Conservation (phyloP, 2,797 vertebrate species). For the Emys orbicularis region DNA sequence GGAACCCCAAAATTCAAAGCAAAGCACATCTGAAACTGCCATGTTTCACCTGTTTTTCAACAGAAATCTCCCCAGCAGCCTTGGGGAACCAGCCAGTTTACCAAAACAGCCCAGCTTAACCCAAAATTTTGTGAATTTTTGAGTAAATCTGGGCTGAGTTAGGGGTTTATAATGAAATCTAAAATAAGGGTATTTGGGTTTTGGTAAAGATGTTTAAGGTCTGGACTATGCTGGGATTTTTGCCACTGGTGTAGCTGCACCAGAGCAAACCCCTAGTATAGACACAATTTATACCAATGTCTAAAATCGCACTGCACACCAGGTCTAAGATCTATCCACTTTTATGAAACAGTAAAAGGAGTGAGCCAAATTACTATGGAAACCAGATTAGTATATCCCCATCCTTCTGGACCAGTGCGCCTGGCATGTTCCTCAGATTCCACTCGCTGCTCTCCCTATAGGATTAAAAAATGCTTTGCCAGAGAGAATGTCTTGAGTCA, state of each 20-base stretch:
- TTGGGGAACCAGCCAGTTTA: neutral
- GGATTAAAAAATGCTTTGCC: neutral
- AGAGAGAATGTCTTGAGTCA: neutral
- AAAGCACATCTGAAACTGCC: neutral
- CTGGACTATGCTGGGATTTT: neutral
- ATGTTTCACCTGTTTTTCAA: neutral
- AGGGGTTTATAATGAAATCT: neutral
- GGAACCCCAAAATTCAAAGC: neutral
- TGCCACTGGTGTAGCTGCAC: neutral
- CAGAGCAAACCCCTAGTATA: neutral
- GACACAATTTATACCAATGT: neutral
- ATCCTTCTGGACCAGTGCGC: neutral
- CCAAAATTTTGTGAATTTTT: neutral
- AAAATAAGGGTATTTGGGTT: neutral
- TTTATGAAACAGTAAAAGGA: neutral
- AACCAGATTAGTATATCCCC: neutral
- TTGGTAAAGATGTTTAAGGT: neutral
- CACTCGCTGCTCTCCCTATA: neutral
- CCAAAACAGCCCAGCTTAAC: neutral
- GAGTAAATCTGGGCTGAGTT: neutral
- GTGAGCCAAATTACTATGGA: neutral
- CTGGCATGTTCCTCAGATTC: neutral
- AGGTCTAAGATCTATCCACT: neutral
- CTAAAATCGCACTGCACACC: neutral
- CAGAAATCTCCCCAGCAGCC: neutral